Conservation (phyloP, 2,113 vertebrate genomes). For the Ptychochromis oligacanthus region DNA sequence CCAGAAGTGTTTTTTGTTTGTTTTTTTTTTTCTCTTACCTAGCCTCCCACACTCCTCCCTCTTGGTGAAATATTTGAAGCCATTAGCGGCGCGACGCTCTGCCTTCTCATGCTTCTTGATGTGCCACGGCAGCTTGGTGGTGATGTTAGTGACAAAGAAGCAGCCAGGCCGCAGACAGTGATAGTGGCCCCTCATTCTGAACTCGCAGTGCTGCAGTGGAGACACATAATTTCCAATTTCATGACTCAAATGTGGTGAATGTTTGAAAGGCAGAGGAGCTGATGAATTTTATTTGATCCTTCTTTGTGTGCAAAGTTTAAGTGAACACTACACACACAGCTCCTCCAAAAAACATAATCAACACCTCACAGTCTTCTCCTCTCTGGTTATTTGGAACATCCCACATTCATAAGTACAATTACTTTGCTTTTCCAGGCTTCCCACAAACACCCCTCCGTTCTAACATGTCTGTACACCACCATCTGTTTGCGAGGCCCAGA, state of each 20-base stretch:
- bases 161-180: constrained; percentile 95
- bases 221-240: constrained; percentile 31
- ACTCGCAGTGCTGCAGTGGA: constrained; percentile 91
- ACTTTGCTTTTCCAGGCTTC: constrained; percentile 32
- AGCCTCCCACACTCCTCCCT: constrained; percentile 93
- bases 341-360: constrained; percentile 20
- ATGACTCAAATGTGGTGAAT: constrained; percentile 29
- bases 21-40: constrained; percentile 77
- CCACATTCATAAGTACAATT: constrained; percentile 28
- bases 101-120: constrained; percentile 99
- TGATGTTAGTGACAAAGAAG: constrained; percentile 98
- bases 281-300: constrained; percentile 22
- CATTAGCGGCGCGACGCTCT: constrained; percentile 94
- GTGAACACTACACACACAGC: background rate
- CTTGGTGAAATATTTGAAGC: constrained; percentile 99
- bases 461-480: constrained; percentile 77
- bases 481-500: constrained; percentile 78
- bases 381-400: constrained; percentile 27
- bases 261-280: constrained; percentile 11
- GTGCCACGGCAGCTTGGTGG: constrained; percentile 99
- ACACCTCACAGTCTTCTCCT: constrained; percentile 16
- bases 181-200: constrained; percentile 98
- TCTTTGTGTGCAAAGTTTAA: constrained; percentile 26
- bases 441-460: constrained; percentile 54
- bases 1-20: background rate